A percentile compares a stretch with the other conserved stretches of the same genome.
phyloP scores from a whole-genome alignment of 2,113 vertebrate genomes.

The Uria aalge region DNA sequence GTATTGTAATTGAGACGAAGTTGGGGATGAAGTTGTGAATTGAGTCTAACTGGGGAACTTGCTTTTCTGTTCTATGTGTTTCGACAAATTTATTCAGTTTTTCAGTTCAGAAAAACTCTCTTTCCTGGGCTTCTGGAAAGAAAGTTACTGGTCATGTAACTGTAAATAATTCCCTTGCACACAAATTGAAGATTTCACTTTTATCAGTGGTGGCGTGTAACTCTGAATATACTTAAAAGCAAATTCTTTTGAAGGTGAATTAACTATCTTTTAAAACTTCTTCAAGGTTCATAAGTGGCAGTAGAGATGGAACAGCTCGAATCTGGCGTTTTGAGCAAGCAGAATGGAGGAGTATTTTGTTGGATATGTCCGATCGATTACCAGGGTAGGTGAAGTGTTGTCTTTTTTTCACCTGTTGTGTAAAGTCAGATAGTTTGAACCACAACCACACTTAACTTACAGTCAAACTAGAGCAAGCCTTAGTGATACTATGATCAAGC shows the following conservation, averaged over 20 bases:
- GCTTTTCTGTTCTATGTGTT: rapidly evolving
- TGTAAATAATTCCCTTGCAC: background rate
- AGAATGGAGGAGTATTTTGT: slow-evolving; percentile 88
- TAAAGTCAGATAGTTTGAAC: background rate
- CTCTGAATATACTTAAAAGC: background rate
- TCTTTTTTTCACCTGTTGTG: background rate
- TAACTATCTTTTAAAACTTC: background rate
- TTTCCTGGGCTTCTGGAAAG: background rate
- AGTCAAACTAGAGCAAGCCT: background rate
- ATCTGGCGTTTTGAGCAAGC: slow-evolving; percentile 91
- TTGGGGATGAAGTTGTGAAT: background rate
- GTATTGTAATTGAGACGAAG: background rate
- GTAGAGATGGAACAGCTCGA: slow-evolving; percentile 92
- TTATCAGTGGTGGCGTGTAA: background rate
- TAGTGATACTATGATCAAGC: background rate
- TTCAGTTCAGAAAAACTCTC: background rate
- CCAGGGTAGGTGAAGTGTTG: slow-evolving; percentile 77
- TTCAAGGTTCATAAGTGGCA: slow-evolving; percentile 93
- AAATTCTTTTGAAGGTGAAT: background rate
- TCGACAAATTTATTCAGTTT: background rate
- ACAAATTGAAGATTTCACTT: background rate
- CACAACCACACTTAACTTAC: background rate
- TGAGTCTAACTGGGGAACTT: background rate
- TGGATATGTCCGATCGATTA: slow-evolving; percentile 90
- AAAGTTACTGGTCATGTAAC: background rate